Evolutionary conservation across 2,797 vertebrate genomes (phyloP).

Genomic region (Chiloscyllium punctatum): DNA sequence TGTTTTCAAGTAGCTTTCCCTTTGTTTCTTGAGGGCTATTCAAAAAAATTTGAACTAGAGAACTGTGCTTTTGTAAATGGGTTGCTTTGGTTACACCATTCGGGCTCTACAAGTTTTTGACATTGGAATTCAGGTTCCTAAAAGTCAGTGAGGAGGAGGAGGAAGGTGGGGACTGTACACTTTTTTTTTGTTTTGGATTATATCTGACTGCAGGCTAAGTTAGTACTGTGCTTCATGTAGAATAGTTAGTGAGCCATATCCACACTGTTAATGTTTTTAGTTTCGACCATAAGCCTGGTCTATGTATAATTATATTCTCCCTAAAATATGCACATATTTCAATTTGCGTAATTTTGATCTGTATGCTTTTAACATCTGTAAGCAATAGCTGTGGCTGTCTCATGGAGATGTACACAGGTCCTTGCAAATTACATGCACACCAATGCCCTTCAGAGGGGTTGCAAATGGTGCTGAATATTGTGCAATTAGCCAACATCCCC

Average conservation of each 20-base stretch:
- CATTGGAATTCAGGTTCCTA: not conserved
- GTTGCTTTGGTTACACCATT: not conserved
- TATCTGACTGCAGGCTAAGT: not conserved
- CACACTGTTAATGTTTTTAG: not conserved
- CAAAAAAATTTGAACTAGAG: not conserved
- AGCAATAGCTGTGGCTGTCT: not conserved
- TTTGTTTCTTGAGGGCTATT: not conserved
- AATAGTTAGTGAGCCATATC: not conserved
- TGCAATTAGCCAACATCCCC: too few relatives aligned
- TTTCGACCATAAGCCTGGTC: not conserved
- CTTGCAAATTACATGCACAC: too few relatives aligned
- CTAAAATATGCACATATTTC: not conserved
- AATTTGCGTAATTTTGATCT: not conserved
- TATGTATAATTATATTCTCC: not conserved
- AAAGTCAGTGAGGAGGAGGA: not conserved
- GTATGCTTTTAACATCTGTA: not conserved
- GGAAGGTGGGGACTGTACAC: not conserved
- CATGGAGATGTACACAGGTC: too few relatives aligned
- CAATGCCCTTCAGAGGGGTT: too few relatives aligned
- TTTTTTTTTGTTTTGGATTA: not conserved
- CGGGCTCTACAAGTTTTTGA: not conserved
- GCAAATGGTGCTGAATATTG: too few relatives aligned
- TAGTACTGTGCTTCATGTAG: not conserved
- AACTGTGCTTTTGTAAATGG: not conserved
- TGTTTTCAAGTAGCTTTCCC: not conserved